These are phyloP conservation scores for Clunio marinus DNA, from an alignment of 2,888 invertebrate genomes.

Conservation along the genomic window DNA sequence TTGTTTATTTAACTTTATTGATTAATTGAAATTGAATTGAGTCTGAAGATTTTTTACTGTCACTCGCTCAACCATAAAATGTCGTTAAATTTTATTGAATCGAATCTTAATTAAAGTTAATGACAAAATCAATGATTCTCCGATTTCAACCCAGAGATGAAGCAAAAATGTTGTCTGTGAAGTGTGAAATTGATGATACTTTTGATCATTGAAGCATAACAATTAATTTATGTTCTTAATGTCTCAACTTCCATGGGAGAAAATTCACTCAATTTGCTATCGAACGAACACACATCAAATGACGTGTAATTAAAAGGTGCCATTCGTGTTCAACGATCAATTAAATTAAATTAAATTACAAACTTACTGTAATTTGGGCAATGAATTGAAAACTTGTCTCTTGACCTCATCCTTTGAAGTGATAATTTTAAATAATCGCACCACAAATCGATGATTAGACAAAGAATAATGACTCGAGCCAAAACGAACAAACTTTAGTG, in stretches of 20 bases:
- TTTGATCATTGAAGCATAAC: neutral
- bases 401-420: no score
- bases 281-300: neutral
- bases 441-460: slow-evolving; percentile 20
- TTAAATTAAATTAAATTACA: slow-evolving; percentile 14
- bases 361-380: neutral
- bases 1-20: no score
- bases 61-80: neutral
- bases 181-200: slow-evolving; percentile 19
- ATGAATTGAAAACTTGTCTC: no score
- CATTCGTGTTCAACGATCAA: slow-evolving; percentile 14
- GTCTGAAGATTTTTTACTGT: no score
- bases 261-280: no score
- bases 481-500: slow-evolving; percentile 31
- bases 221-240: slow-evolving; percentile 1
- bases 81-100: neutral
- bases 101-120: neutral
- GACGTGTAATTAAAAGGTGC: slow-evolving; percentile 30
- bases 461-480: slow-evolving; percentile 37
- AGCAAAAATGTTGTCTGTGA: neutral
- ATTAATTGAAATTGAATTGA: no score
- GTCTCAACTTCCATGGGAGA: neutral
- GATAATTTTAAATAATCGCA: no score
- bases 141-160: neutral
- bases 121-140: neutral